Base-by-base conservation (phyloP, 1,140 invertebrate species). In the Gryon sp. region DNA sequence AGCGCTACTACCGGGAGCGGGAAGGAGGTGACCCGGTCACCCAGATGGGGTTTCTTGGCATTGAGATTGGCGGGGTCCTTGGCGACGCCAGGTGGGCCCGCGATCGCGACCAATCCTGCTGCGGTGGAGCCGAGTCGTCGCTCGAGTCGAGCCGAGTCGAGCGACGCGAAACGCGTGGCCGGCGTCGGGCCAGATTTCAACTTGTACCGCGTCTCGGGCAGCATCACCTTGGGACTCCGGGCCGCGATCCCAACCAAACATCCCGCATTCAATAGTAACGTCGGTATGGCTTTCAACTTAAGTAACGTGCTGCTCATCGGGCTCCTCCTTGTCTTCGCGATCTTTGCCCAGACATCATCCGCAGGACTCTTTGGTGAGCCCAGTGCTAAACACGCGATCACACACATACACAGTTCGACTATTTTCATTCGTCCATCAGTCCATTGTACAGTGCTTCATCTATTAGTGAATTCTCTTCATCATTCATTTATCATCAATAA, bases 21-120 rank as follows among this genome's bases (percentile, higher is more conserved):
- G 62, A 86, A 85, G 77, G 80, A 80, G 86, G 86, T 87, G 81
- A 87, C 86, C 86, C 81, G 85, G 86, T 87, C 78, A 87, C 86
- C 86, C 83, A 87, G 80, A 86, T 87, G 83, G 81, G 80, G 85
- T 87, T 87, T 84, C 73, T 87, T 87, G 84, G 63, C 73, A 41
- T 20, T 26, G 73, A 45, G 62, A 57, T 40, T 79, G 48, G 72
- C 77, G 79, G 76, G 68, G 74, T 78, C 76, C 78, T 81, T 38
- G 41, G 50, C 60, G 18, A 45, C 6, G 18, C 45, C 62, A 66
- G 79, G 74, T 78, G 62, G 63, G 53, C 50, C 66, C 78, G 76
- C 26, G 28, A 65, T 80, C 77, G 79, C 76, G 80, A 79, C 84
- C 84, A 86, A 86, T 85, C 78, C 79, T 78, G n/a, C n/a, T n/a